Evolutionary conservation across 2,888 invertebrate genomes (phyloP), one percentile per base, ranked within the genome.

Genomic region (Cactoblastis cactorum): DNA sequence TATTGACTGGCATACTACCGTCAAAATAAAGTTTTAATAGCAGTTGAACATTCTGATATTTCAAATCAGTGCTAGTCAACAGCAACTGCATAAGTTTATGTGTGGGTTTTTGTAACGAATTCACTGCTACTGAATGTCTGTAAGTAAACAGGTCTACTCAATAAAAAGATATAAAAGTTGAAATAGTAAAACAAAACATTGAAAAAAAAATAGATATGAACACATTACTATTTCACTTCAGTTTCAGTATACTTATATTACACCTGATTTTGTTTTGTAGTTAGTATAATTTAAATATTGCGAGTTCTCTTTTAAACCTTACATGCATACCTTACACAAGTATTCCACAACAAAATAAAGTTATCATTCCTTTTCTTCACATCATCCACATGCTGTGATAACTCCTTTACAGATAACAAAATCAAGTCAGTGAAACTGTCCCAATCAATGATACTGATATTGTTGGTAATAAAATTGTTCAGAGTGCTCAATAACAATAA

Each of bases 21-120:
- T 90, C 88, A 14, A 72, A 65, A 52, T 88, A 90, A 18, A 84
- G 61, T 58, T 82, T 79, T 15, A 85, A 61, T n/a, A 90, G 58
- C 3, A 80, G 70, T 53, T 80, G 73, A 5, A 78, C 64, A 37
- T 74, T 71, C 49, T 70, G 59, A 54, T 77, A 80, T 49, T 73
- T 73, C n/a, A 88, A 60, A 14, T 65, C 55, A 47, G 76, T 65
- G 12, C 69, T 57, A 22, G 62, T 60, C 52, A 89, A 58, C 54
- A 90, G 60, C 3, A 59, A 43, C 58, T 80, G 77, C 38, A 90
- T 65, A 37, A 83, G 71, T n/a, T 56, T 60, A 60, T 90, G 90
- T 35, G 82, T 55, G 11, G 77, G 61, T 63, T 71, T 74, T 48
- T 83, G 81, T 18, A 74, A 58, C 15, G 60, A 38, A 56, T 69